Base-by-base conservation (phyloP, 1,140 invertebrate genomes). In the Theocolax elegans region DNA sequence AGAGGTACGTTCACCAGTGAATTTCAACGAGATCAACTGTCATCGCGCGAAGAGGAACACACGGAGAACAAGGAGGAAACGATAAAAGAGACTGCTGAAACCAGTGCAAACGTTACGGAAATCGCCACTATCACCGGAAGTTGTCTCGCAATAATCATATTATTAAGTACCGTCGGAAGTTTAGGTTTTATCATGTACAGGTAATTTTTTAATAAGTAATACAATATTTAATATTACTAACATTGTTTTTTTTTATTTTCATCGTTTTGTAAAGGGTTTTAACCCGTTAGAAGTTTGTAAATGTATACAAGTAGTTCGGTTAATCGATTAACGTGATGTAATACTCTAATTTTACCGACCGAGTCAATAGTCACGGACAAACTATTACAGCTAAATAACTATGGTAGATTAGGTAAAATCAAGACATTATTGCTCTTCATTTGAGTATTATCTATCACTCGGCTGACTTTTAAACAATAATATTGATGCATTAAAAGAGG, bases 111-210 rank as follows among this genome's bases (percentile, higher is more conserved):
- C 54, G 51, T 83, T 1, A 84, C 92, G 76, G 90, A 92, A 74
- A 91, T 91, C 23, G 91, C 90, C 2, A 89, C 89, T 44, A 92
- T 93, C 69, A 91, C 91, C 17, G 90, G 91, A 44, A 92, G 92
- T 72, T 91, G 90, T 49, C 88, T 93, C 63, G 91, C 90, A 21
- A 89, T 89, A 63, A 82, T 92, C 56, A 87, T 90, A 53, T 76
- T 92, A 64, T 87, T 90, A 27, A 91, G 89, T 15, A 85, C 91
- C 15, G 87, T 90, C 74, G 92, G 89, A 60, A 90, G 90, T 75
- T 88, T 91, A 31, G 90, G 89, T 35, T 93, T 93, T 76, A 88
- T 94, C 66, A 86, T 94, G 70, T 94, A 94, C 81, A 88, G 84
- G 83, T 85, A 74, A 76, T 59, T 59, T 66, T 27, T 25, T 56